Base-by-base conservation (phyloP, 1,140 invertebrate genomes). In the Sitobion miscanthi region DNA sequence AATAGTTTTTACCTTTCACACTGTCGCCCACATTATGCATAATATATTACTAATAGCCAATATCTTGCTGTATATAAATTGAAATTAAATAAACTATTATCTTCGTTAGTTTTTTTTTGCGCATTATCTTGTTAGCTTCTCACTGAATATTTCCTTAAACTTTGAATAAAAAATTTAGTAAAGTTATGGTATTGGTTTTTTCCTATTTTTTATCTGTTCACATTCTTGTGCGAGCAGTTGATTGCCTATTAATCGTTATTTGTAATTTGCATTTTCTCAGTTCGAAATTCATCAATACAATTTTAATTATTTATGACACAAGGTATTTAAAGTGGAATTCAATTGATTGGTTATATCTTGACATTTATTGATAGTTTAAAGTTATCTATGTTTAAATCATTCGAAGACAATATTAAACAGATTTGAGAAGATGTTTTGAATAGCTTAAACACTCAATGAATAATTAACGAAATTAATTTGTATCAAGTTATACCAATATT, bases 351-450 rank as follows among this genome's bases (percentile, higher is more conserved):
- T 30, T 47, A 30, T 52, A 52, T 20, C 11, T 9, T 69, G 62
- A 69, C 62, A 69, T 69, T 69, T 69, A 69, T 69, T n/a, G 62
- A 69, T 69, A 69, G 62, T 69, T n/a, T 69, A n/a, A 69, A 69
- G 62, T 69, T 69, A 69, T 69, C 62, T 69, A 30, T 14, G 30
- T 69, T 69, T 11, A n/a, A 62, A 69, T 69, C 62, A n/a, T n/a
- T 69, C 14, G 30, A 69, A 69, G 62, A 69, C 30, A 69, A 69
- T 69, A 69, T n/a, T 69, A 30, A 69, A 69, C 30, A n/a, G 25
- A 69, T n/a, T 69, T 8, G 9, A 62, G 57, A 11, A 62, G 25
- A 62, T 62, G 11, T n/a, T 69, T 2, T 30, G 23, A 62, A 62
- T 25, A 69, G 9, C 25, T 30, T 30, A 69, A 30, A n/a, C 4